Evolutionary conservation across 1,140 invertebrate genomes (phyloP).

Genomic region (Drosophila ficusphila): DNA sequence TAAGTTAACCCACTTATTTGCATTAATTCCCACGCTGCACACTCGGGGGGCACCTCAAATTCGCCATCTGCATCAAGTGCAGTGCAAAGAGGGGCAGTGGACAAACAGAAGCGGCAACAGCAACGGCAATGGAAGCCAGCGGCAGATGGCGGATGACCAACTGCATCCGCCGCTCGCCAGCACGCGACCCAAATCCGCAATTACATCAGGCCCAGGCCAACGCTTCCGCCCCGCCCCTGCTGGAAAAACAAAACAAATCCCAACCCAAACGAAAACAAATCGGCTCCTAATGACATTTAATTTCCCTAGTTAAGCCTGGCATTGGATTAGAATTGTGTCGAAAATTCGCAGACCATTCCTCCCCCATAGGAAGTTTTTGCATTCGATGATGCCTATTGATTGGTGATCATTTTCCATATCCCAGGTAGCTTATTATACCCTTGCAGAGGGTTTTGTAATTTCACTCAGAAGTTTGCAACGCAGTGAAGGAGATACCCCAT

Average conservation of each 20-base stretch:
- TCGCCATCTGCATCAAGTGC: slow-evolving; percentile 14
- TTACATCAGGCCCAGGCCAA: slow-evolving; percentile 28
- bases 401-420: neutral
- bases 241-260: slow-evolving; percentile 7
- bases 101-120: neutral
- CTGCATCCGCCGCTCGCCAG: slow-evolving; percentile 14
- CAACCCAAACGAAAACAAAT: slow-evolving; percentile 32
- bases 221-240: neutral
- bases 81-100: slow-evolving; percentile 5
- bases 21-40: slow-evolving; percentile 25
- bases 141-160: slow-evolving; percentile 10
- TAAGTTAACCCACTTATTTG: slow-evolving; percentile 12
- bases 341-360: neutral
- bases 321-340: slow-evolving; percentile 26
- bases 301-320: slow-evolving; percentile 17
- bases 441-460: too few species aligned
- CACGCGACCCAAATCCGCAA: slow-evolving; percentile 37
- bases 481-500: too few species aligned
- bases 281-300: slow-evolving; percentile 35
- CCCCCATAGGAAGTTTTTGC: neutral
- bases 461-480: too few species aligned
- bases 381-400: neutral
- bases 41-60: slow-evolving; percentile 5
- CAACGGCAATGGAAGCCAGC: neutral
- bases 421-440: too few species aligned